Evolutionary conservation across 37 sponge, comb jelly and placozoan genomes (phyloP).

Genomic region (Beroe ovata): DNA sequence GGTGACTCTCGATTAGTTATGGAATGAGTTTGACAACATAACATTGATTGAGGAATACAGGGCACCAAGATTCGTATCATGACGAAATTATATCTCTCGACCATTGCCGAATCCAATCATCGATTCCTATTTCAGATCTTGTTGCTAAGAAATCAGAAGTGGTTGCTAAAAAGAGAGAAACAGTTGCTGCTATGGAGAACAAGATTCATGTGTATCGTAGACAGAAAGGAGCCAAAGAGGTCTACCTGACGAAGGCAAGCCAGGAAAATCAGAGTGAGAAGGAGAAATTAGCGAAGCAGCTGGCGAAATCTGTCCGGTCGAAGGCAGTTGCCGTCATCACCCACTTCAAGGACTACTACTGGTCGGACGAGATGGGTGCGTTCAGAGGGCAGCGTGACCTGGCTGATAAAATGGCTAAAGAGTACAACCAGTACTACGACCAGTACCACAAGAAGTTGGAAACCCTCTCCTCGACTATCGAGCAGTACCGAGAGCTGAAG

Average conservation of each 20-base stretch:
- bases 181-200: not conserved
- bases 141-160: constrained; percentile 39
- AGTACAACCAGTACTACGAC: constrained; percentile 9
- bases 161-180: not conserved
- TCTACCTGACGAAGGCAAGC: constrained; percentile 7
- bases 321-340: not conserved
- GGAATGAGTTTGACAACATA: no score
- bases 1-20: no score
- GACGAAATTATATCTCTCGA: no score
- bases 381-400: not conserved
- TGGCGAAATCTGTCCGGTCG: constrained; percentile 7
- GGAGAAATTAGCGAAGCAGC: constrained; percentile 6
- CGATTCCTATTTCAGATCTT: not conserved
- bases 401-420: constrained; percentile 6
- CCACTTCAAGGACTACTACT: constrained; percentile 24
- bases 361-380: not conserved
- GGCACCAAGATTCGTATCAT: no score
- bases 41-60: no score
- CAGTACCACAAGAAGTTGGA: constrained; percentile 1
- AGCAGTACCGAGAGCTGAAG: constrained; percentile 8
- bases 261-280: not conserved
- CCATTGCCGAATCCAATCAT: no score
- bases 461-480: not conserved
- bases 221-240: constrained; percentile 49
- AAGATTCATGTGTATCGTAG: not conserved